These are phyloP conservation scores for Tigriopus japonicus DNA, from an alignment of 1,140 invertebrate genomes.

Conservation along the genomic window DNA sequence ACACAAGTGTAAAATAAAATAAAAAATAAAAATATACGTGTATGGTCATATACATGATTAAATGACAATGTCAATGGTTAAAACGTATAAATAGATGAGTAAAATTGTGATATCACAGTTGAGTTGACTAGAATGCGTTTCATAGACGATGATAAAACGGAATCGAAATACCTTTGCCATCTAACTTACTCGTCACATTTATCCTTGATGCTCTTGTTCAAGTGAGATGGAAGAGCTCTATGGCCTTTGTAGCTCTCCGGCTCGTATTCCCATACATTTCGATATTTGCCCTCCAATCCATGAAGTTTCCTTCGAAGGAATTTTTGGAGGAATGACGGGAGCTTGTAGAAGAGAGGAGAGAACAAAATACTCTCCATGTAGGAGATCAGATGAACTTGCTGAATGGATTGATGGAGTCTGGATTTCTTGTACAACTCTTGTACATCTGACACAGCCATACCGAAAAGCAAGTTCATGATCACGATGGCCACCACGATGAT, in stretches of 20 bases:
- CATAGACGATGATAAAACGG: too few relatives aligned
- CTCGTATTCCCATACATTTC: not conserved
- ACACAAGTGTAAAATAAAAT: too few relatives aligned
- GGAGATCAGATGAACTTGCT: conserved; percentile 11
- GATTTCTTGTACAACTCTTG: conserved; percentile 8
- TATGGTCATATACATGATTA: too few relatives aligned
- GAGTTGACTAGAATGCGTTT: too few relatives aligned
- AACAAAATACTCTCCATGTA: conserved; percentile 9
- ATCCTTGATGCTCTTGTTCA: conserved; percentile 11
- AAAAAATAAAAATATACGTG: too few relatives aligned
- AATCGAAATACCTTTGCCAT: too few relatives aligned
- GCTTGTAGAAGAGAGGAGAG: not conserved
- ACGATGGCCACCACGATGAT: conserved; percentile 64
- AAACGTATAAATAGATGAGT: too few relatives aligned
- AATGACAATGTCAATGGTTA: too few relatives aligned
- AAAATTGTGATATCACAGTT: too few relatives aligned
- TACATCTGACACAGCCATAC: conserved; percentile 58
- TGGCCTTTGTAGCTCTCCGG: not conserved
- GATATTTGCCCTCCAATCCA: not conserved
- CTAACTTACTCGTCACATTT: too few relatives aligned
- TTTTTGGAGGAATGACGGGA: not conserved
- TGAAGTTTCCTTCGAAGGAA: not conserved
- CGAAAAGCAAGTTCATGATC: conserved; percentile 58
- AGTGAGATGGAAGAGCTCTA: conserved; percentile 3
- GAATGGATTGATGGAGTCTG: conserved; percentile 6